Conservation (phyloP, 2,113 vertebrate species). For the Ptilonorhynchus violaceus region DNA sequence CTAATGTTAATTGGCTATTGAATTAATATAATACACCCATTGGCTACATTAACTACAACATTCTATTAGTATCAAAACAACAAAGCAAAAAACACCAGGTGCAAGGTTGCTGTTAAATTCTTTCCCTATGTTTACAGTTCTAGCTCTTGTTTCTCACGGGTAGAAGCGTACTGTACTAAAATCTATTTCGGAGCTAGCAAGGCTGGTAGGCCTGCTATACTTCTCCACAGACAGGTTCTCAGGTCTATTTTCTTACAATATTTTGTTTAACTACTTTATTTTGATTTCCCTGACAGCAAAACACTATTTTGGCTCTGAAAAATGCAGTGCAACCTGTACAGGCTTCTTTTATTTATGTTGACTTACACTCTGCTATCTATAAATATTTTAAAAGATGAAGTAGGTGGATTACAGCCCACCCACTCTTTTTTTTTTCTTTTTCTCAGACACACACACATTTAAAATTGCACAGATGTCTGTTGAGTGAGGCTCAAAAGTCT, state of each 20-base stretch:
- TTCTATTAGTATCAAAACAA: no score
- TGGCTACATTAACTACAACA: no score
- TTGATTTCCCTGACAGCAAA: conserved; percentile 15
- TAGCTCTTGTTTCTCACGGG: no score
- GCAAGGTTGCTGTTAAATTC: no score
- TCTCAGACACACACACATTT: background rate
- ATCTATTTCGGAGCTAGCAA: no score
- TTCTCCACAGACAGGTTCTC: background rate
- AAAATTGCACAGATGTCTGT: background rate
- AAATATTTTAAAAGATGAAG: conserved; percentile 50
- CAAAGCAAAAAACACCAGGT: no score
- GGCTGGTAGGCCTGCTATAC: no score
- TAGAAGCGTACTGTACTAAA: no score
- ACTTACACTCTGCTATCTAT: background rate
- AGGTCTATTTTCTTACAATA: background rate
- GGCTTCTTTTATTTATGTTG: conserved; percentile 19
- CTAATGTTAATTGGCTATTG: no score
- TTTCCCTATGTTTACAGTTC: no score
- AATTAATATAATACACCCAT: no score
- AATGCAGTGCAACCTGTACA: background rate
- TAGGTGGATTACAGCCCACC: background rate
- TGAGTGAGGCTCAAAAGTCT: background rate
- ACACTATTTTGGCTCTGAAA: conserved; percentile 2
- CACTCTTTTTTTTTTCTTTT: background rate
- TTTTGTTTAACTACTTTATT: conserved; percentile 15